Base-by-base conservation (phyloP, 2,797 vertebrate species). In the Hoplostethus mediterraneus region DNA sequence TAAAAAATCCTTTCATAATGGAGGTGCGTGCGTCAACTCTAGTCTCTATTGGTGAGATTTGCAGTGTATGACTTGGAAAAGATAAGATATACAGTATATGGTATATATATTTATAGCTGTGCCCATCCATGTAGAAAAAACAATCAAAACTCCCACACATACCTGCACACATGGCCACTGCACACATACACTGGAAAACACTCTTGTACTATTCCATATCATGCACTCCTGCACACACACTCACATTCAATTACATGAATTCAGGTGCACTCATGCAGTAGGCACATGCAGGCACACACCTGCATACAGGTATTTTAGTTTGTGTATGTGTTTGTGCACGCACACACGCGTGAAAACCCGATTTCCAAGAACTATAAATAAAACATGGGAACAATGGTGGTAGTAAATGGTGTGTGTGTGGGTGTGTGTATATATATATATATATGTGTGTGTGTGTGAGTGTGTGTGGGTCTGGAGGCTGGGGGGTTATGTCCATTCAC, bases 191-290 rank as follows among this genome's bases (percentile, higher is more conserved):
- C 73, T 40, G 54, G 61, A 73, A 75, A 76, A 83, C 58, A 70
- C 67, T 83, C 28, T 75, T 54, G 54, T 65, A 71, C 59, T 61
- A 61, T 74, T 82, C 63, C 76, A 86, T 85, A 83, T 78, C 80
- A 87, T 80, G 73, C 83, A 82, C 67, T 73, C n/a, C 5, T 87
- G 86, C 82, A 79, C 85, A 87, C 73, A 74, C 75, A 67, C 63
- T 80, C 82, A 63, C 75, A 86, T 84, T 88, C 84, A 82, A 71
- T 83, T 72, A 84, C 64, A 63, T 70, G 77, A 76, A 77, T 76
- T 76, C 63, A 77, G 70, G 75, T 33, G 58, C 81, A 82, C 52
- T 82, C 75, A 82, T 71, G 86, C 71, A 75, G 67, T 67, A 63
- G 42, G n/a, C 16, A 44, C 74, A 71, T 66, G 70, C 58, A 83